These are phyloP conservation scores for Salvelinus namaycush DNA, from an alignment of 2,113 vertebrate species.

Conservation along the genomic window DNA sequence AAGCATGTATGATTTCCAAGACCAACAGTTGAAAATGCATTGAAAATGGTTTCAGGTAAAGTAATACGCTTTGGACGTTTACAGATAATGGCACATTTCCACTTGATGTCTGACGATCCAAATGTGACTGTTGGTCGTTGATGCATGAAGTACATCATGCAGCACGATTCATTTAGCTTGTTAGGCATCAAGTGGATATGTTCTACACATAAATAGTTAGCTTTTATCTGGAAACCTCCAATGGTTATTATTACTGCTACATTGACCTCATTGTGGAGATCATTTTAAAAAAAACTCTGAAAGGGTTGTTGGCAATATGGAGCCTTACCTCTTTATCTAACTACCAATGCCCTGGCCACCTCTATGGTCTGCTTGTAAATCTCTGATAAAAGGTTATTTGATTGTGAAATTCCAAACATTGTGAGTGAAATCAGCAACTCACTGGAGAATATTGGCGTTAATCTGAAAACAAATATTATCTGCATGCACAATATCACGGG, in stretches of 20 bases:
- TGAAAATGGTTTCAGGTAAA: slow-evolving; percentile 14
- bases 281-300: too few species aligned
- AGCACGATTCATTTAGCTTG: too few species aligned
- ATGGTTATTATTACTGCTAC: too few species aligned
- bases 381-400: background rate
- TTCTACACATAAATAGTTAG: too few species aligned
- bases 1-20: slow-evolving; percentile 7
- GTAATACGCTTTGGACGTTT: slow-evolving; percentile 22
- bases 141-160: too few species aligned
- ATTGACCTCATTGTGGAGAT: too few species aligned
- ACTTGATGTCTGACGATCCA: too few species aligned
- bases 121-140: too few species aligned
- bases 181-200: too few species aligned
- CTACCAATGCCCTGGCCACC: background rate
- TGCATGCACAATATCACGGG: slow-evolving; percentile 25
- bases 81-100: slow-evolving; percentile 6
- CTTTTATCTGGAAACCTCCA: too few species aligned
- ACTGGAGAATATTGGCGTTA: background rate
- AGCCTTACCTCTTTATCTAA: background rate
- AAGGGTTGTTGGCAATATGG: background rate
- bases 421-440: background rate
- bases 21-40: slow-evolving; percentile 11
- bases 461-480: slow-evolving; percentile 7
- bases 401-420: background rate
- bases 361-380: background rate